Conservation (phyloP, 2,113 vertebrate species). For the Brachyhypopomus occidentalis region DNA sequence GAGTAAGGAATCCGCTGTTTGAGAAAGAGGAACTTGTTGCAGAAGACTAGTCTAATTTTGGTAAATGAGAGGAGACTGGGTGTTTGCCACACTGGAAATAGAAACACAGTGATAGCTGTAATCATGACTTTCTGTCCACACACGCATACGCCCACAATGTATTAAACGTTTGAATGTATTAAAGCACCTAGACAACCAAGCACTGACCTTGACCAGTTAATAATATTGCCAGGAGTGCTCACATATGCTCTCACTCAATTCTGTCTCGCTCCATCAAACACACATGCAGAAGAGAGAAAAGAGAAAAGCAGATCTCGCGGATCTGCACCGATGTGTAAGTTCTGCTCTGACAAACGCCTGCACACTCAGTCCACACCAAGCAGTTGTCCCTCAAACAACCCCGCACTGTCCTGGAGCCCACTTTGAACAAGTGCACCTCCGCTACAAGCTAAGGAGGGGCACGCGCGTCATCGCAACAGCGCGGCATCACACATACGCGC, state of each 20-base stretch:
- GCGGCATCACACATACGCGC: conserved; percentile 28
- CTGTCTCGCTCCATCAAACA: background rate
- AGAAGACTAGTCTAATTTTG: too few relatives aligned
- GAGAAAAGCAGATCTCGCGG: background rate
- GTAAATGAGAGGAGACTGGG: conserved; percentile 21
- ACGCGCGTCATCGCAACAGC: conserved; percentile 18
- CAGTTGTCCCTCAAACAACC: background rate
- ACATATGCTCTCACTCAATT: background rate
- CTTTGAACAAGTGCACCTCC: background rate
- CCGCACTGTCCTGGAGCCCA: background rate
- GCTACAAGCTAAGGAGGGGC: conserved; percentile 43
- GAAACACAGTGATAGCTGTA: background rate
- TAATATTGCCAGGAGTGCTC: conserved; percentile 5
- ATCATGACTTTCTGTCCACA: background rate
- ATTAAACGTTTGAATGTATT: conserved; percentile 15
- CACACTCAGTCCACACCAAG: background rate
- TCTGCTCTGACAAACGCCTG: background rate
- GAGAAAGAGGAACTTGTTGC: too few relatives aligned
- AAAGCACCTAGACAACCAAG: background rate
- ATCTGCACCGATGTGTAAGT: background rate
- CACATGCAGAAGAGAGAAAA: background rate
- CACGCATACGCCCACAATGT: conserved; percentile 5
- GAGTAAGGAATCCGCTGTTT: too few relatives aligned
- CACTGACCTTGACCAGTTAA: conserved; percentile 34
- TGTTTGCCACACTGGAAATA: background rate